Percentiles rank a stretch among this genome's conserved stretches.
These are phyloP conservation scores for Drosophila littoralis DNA, from an alignment of 1,140 invertebrate genomes.

Conservation along the genomic window DNA sequence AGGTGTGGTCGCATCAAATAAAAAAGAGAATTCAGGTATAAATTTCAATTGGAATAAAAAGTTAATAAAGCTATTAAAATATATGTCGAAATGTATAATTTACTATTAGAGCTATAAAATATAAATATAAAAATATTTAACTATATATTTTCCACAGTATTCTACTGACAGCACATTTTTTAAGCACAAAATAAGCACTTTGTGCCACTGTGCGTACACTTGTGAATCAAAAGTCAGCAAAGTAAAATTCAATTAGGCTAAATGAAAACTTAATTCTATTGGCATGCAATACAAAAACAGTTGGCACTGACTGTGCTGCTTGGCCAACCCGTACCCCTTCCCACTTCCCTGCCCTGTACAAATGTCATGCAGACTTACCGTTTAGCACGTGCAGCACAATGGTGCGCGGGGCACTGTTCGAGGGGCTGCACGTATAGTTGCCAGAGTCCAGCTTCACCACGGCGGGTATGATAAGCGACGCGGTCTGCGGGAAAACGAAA, in stretches of 20 bases:
- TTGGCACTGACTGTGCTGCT: slow-evolving; percentile 31
- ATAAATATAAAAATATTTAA: too few species aligned
- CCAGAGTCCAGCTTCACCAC: slow-evolving; percentile 83
- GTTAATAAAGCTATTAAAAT: too few species aligned
- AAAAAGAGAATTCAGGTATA: too few species aligned
- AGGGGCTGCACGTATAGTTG: slow-evolving; percentile 84
- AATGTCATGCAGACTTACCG: slow-evolving; percentile 60
- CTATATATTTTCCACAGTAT: neutral
- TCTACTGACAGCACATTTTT: neutral
- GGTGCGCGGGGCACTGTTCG: slow-evolving; percentile 81
- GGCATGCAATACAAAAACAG: slow-evolving; percentile 67
- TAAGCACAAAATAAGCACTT: neutral
- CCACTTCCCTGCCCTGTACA: neutral
- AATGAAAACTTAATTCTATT: slow-evolving; percentile 84
- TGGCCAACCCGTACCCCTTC: slow-evolving; percentile 1
- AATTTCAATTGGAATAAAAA: neutral
- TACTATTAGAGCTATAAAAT: too few species aligned
- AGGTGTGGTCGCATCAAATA: too few species aligned
- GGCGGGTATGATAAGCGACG: slow-evolving; percentile 83
- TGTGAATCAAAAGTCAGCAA: slow-evolving; percentile 65
- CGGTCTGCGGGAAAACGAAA: slow-evolving; percentile 68
- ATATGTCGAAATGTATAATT: neutral
- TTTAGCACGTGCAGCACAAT: slow-evolving; percentile 83
- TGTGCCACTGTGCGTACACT: slow-evolving; percentile 52
- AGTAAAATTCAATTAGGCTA: slow-evolving; percentile 83